Evolutionary conservation across 2,797 vertebrate genomes (phyloP).

Genomic region (Xenops minutus): DNA sequence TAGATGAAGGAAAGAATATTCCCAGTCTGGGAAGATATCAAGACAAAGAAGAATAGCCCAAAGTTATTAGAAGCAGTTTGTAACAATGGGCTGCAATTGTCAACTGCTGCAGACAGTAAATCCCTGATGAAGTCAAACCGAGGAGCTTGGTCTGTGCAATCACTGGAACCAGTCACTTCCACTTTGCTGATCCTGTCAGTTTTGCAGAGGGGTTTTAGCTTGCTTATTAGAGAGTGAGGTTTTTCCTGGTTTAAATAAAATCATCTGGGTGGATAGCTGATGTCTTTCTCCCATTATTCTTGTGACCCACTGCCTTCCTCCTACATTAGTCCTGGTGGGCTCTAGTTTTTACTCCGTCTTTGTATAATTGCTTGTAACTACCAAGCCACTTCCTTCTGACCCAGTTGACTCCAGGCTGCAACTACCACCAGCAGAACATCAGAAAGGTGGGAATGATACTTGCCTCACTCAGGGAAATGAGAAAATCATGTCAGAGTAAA

Average conservation of each 20-base stretch:
- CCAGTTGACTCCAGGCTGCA: neutral
- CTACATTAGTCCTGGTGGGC: neutral
- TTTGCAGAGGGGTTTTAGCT: neutral
- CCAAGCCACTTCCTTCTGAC: neutral
- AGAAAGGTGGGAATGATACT: neutral
- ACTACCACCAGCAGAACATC: neutral
- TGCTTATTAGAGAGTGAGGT: neutral
- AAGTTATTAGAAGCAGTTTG: neutral
- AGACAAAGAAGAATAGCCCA: neutral
- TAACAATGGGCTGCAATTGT: neutral
- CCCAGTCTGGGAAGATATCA: neutral
- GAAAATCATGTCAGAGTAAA: neutral
- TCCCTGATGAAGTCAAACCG: neutral
- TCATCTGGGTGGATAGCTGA: neutral
- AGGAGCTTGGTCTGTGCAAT: neutral
- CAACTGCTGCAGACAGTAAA: neutral
- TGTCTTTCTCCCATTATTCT: neutral
- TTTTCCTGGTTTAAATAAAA: neutral
- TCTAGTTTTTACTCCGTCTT: neutral
- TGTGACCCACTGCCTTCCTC: rapidly evolving
- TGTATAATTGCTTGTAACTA: neutral
- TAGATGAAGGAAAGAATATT: slow-evolving; percentile 25
- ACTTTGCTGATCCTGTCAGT: neutral
- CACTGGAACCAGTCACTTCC: neutral
- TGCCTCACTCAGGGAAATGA: neutral